Conservation (phyloP, 2,113 vertebrate species). For the Chrysemys picta region DNA sequence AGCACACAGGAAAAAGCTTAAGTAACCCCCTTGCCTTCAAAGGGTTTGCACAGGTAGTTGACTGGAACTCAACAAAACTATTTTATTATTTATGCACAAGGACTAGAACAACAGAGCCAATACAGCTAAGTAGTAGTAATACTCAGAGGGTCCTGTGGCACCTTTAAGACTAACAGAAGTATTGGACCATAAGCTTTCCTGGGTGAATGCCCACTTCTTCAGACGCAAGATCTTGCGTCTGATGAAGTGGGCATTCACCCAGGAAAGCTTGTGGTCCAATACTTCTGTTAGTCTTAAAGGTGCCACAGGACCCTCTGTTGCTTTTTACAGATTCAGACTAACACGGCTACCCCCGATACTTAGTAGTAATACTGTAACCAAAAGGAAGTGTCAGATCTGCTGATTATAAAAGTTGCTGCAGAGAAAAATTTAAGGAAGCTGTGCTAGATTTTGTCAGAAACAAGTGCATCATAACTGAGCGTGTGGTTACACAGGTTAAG, state of each 20-base stretch:
- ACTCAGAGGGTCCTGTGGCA: too few relatives aligned
- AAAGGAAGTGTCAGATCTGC: background rate
- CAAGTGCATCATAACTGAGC: background rate
- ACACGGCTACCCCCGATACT: too few relatives aligned
- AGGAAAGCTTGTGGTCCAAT: too few relatives aligned
- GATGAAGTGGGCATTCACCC: too few relatives aligned
- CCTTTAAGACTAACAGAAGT: too few relatives aligned
- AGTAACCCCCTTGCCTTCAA: background rate
- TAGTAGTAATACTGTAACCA: fast-evolving
- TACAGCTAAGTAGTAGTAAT: fast-evolving
- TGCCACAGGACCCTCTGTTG: too few relatives aligned
- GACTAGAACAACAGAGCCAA: background rate
- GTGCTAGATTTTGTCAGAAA: conserved; percentile 12
- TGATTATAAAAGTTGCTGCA: background rate
- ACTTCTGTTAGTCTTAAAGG: too few relatives aligned
- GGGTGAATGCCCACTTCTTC: too few relatives aligned
- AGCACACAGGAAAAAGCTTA: background rate
- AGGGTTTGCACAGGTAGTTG: background rate
- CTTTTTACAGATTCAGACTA: too few relatives aligned
- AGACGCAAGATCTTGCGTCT: too few relatives aligned
- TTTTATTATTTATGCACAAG: background rate
- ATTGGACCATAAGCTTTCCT: too few relatives aligned
- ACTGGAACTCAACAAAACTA: background rate
- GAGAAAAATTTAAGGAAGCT: background rate
- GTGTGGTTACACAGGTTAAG: background rate